Base-by-base conservation (phyloP, 2,888 invertebrate species). In the Apamea sordens region DNA sequence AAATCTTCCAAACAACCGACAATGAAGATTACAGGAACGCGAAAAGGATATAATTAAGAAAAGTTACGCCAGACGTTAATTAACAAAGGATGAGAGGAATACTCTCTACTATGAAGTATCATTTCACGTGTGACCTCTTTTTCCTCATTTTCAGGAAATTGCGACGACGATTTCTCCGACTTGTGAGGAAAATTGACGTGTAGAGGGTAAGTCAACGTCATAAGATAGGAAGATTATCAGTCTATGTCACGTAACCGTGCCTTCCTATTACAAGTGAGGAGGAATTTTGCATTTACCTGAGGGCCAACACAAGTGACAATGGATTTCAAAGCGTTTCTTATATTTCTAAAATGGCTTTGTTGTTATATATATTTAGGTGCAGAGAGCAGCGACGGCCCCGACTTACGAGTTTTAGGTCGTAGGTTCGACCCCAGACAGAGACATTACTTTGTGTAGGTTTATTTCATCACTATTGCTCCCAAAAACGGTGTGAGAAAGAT, bases 131-230 rank as follows among this genome's bases (percentile, higher is more conserved):
- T 67, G 71, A 65, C 64, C 44, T 11, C 18, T 44, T 36, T 47
- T 56, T 61, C 21, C 67, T 63, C 53, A 80, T 80, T 71, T 72
- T 80, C 44, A 21, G 80, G 47, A 85, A 80, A 85, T 79, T 84
- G 65, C 50, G 80, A 36, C 32, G 21, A 36, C 61, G 7, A 61
- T 68, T 83, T 65, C 10, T 28, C 13, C 18, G 72, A 41, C 13
- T 68, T 63, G 47, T 32, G 53, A n/a, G 67, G 72, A 67, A 79
- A 80, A 85, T 85, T 85, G 68, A 78, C 47, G 44, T 67, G 56
- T 67, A 24, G 21, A 65, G 41, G 47, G 47, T 61, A 67, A 61
- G 59, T 36, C 44, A 15, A 65, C 15, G 18, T 67, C 28, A 71
- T 67, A 72, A 61, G 28, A 71, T 59, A 65, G 6, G 11, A 53